Evolutionary conservation across 2,888 invertebrate species (phyloP), one percentile per base, ranked within the genome.

Genomic region (Isoperla grammatica): DNA sequence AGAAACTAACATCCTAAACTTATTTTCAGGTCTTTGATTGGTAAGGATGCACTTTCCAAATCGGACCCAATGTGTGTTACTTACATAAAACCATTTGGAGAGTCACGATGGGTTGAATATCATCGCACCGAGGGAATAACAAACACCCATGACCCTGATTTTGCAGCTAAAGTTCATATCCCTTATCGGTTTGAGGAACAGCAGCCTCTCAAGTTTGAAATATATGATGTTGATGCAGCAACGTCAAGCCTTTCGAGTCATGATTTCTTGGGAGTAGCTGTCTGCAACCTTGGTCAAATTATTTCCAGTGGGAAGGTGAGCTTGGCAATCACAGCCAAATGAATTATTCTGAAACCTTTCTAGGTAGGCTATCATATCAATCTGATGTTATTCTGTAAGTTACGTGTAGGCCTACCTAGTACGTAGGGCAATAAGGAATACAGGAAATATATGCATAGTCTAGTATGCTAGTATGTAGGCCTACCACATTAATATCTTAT

Each of bases 131-230:
- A 79, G 68, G 70, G 68, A 12, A 74, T 79, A 19, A 68, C 69
- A 43, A 76, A 79, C 66, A 72, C 69, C 17, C 70, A 78, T 48
- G 74, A 76, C 67, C 79, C 79, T 1, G 74, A 78, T 65, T 79
- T 82, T 76, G 76, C 77, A 2, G 76, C 71, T 15, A 79, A 79
- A 69, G 76, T 82, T 65, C 69, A 75, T 9, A 68, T 81, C 39
- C 76, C 76, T 42, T 83, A 81, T 67, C 74, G 73, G 61, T 82
- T 82, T 72, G 81, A 82, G 67, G 78, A 80, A 65, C 77, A 79
- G 57, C 82, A 82, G 68, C 71, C 76, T 8, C 66, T 83, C 9
- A 73, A 73, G 66, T 78, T 82, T 69, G 77, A 78, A 65, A 70
- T 75, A 0, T 75, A 72, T 64, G 76, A 76, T 65, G 68, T 73